Evolutionary conservation across 2,888 invertebrate species (phyloP), one percentile per base, ranked within the genome.

Genomic region (Dasysyrphus tricinctus): DNA sequence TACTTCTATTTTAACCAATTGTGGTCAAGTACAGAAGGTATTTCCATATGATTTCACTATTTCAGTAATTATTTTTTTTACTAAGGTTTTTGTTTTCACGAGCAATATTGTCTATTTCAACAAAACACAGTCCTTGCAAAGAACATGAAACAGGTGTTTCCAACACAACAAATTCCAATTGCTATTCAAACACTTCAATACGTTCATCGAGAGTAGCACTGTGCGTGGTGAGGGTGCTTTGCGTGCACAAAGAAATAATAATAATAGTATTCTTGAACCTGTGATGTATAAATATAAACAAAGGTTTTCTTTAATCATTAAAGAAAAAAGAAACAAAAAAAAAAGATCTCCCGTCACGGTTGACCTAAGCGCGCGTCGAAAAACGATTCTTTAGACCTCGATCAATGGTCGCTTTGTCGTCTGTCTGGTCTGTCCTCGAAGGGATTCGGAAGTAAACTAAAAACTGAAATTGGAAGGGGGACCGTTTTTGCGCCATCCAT

Each of bases 361-460:
- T 86, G 86, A 86, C 70, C 54, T 86, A 54, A 70, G 86, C 78
- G 57, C 57, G 81, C 74, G 65, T 12, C 49, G 70, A 44, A 57
- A 72, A 14, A 44, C 44, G 34, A 34, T 63, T 74, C 37, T 54
- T 51, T 19, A 72, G 51, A 54, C 57, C n/a, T 44, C 72, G 44
- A 59, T 19, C 51, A 84, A 76, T 61, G 59, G 56, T 54, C 80
- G 57, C 19, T 69, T 76, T 69, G 81, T 61, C 44, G 54, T 59
- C 61, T 39, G 91, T 90, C 92, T 91, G 90, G 91, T 90, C 92
- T 91, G 90, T 90, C 89, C 90, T 90, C 90, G 89, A 90, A 90
- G 91, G 90, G 90, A 90, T 90, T 89, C 91, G 89, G 90, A 92
- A 91, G 90, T 91, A 89, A 90, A 91, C 92, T 91, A 89, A 92